A percentile compares a stretch with the other conserved stretches of the same genome.
phyloP scores from a whole-genome alignment of 2,797 vertebrate species.

The Gymnodraco acuticeps region DNA sequence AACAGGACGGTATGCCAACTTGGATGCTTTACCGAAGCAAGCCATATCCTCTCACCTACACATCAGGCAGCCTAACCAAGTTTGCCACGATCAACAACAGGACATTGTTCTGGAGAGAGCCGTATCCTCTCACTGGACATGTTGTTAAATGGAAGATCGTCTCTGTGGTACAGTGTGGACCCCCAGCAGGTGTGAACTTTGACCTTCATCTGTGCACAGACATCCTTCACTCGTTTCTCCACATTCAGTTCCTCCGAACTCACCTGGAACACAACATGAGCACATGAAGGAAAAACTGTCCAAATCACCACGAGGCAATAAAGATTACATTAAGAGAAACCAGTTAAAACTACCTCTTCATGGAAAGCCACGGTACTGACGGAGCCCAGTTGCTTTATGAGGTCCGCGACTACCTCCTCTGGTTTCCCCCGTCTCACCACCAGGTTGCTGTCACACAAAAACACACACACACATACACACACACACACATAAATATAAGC shows the following conservation, averaged over 20 bases:
- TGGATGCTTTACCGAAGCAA: too few species aligned
- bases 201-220: conserved; percentile 83
- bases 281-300: background rate
- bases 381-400: conserved; percentile 85
- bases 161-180: conserved; percentile 86
- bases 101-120: background rate
- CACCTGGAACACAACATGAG: conserved; percentile 73
- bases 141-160: conserved; percentile 86
- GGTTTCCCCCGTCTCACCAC: conserved; percentile 86
- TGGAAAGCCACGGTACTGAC: conserved; percentile 86
- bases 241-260: conserved; percentile 86
- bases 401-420: conserved; percentile 84
- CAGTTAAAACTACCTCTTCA: conserved; percentile 81
- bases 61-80: too few species aligned
- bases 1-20: background rate
- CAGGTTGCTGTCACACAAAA: conserved; percentile 80
- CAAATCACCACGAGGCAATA: background rate
- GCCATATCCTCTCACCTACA: too few species aligned
- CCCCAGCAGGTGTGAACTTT: conserved; percentile 88
- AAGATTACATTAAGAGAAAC: background rate
- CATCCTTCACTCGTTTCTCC: conserved; percentile 81
- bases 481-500: conserved; percentile 30
- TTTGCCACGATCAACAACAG: background rate
- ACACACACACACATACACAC: conserved; percentile 29
- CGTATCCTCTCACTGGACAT: conserved; percentile 75